A percentile compares a stretch with the other conserved stretches of the same genome.
Conservation (phyloP, 2,113 vertebrate genomes). For the Sorex araneus region DNA sequence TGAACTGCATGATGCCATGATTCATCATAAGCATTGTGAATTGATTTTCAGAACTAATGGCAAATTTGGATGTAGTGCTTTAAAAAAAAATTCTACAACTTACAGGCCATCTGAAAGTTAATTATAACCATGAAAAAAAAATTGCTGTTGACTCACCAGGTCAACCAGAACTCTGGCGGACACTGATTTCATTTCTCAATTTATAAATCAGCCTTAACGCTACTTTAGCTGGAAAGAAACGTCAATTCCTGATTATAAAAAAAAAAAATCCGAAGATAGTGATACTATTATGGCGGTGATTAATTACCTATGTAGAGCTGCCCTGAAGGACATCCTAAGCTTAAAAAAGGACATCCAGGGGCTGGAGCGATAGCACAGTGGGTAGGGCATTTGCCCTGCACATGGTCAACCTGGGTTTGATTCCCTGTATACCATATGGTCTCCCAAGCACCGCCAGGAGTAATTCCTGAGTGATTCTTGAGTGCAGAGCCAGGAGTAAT, state of each 20-base stretch:
- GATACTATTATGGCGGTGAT: background rate
- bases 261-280: conserved; percentile 6
- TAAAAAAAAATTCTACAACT: conserved; percentile 21
- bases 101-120: conserved; percentile 17
- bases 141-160: background rate
- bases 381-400: too few relatives aligned
- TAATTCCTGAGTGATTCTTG: too few relatives aligned
- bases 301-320: background rate
- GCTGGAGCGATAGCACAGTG: too few relatives aligned
- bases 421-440: too few relatives aligned
- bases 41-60: conserved; percentile 57
- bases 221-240: conserved; percentile 9
- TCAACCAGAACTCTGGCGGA: background rate
- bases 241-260: background rate
- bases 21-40: conserved; percentile 19
- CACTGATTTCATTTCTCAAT: conserved; percentile 40
- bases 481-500: too few relatives aligned
- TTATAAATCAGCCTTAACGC: background rate
- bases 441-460: too few relatives aligned
- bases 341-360: too few relatives aligned
- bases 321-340: background rate
- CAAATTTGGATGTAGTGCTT: conserved; percentile 45
- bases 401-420: too few relatives aligned
- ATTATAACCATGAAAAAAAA: conserved; percentile 58
- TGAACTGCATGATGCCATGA: background rate